Base-by-base conservation (phyloP, 2,113 vertebrate species). In the Gnathonemus longibarbis region DNA sequence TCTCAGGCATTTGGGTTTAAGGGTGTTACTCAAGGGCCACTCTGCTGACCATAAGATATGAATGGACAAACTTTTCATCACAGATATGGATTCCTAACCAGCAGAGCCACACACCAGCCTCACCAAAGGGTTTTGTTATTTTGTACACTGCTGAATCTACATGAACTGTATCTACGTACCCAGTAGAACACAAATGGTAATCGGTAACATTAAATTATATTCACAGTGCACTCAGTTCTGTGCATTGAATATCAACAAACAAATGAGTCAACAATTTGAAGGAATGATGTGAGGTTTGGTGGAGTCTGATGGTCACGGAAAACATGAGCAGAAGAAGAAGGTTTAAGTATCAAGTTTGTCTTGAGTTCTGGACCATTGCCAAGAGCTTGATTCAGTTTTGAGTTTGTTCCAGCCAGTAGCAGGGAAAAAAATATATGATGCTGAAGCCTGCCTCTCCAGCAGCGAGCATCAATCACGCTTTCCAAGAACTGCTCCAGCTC, bases 391-490 rank as follows among this genome's bases (percentile, higher is more conserved):
- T 84, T 84, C 83, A 48, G 35, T 48, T 84, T 48, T 84, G 83
- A 48, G 15, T 48, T 52, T 39, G 85, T 48, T 87, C 49, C 85
- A 87, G 84, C 27, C 84, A 39, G 27, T 50, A 31, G 84, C 46
- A 24, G 42, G 45, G 42, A 11, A n/a, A 49, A 74, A 77, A 77
- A 89, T 70, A 49, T 50, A 35, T 31, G 9, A 35, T 50, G 66
- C 66, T 21, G 74, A 50, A 45, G 31, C 49, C 31, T 84, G 74
- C 31, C 19, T 31, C 74, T 56, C 74, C 31, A 52, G 48, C 66
- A 89, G 88, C 3, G 49, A 77, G 88, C 88, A 89, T 89, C 88
- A 83, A 53, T 89, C 88, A 89, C 45, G 27, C 15, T 39, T 89
- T 89, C 88, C 66, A 77, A 66, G 66, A 89, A 89, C 88, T 21